phyloP scores from a whole-genome alignment of 2,113 vertebrate genomes.

The Leptobrachium leishanense region DNA sequence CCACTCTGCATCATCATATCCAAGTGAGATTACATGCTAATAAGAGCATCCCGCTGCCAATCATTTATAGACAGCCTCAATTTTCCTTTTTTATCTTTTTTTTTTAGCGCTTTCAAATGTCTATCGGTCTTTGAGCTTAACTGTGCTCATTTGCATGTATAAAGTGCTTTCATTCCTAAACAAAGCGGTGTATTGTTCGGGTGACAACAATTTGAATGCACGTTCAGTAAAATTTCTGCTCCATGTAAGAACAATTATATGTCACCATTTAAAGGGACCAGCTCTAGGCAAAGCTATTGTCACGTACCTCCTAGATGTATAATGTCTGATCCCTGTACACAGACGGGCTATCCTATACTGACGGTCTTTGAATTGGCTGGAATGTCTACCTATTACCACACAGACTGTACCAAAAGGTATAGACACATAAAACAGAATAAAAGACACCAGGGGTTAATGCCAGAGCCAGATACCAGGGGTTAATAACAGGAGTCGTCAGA shows the following conservation, averaged over 20 bases:
- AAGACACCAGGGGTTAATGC: too few species aligned
- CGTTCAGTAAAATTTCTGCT: not conserved
- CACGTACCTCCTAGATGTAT: too few species aligned
- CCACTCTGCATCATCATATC: conserved; percentile 3
- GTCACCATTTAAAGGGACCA: too few species aligned
- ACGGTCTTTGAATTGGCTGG: too few species aligned
- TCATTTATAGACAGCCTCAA: not conserved
- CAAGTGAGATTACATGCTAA: not conserved
- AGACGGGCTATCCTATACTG: too few species aligned
- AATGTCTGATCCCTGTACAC: too few species aligned
- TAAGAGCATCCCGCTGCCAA: not conserved
- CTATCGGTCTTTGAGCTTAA: conserved; percentile 2
- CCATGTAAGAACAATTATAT: not conserved
- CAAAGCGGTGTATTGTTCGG: not conserved
- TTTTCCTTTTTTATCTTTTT: not conserved
- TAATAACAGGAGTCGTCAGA: too few species aligned
- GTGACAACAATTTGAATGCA: not conserved
- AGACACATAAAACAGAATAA: too few species aligned
- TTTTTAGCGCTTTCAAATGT: not conserved
- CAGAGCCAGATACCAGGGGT: too few species aligned
- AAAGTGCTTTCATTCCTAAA: not conserved
- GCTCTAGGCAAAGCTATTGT: too few species aligned
- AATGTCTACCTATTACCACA: too few species aligned
- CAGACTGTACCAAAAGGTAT: too few species aligned
- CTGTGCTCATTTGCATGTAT: conserved; percentile 3